Base-by-base conservation (phyloP, 2,888 invertebrate species). In the Macropis europaea region DNA sequence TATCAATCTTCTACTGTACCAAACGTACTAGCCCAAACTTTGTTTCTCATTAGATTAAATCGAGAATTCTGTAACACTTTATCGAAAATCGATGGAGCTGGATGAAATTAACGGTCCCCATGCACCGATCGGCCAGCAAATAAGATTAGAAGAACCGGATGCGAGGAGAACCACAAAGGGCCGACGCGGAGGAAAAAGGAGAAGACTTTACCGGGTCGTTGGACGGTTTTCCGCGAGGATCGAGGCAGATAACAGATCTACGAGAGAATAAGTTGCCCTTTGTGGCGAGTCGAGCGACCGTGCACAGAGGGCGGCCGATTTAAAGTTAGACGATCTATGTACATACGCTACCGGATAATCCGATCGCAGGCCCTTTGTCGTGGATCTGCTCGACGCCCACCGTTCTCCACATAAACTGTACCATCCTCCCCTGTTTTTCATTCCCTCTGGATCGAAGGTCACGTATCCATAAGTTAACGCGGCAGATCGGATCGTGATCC, bases 221-320 rank as follows among this genome's bases (percentile, higher is more conserved):
- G 82, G 72, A 74, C 81, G 82, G 73, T 82, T 82, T 82, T 82
- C 76, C 76, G 73, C 74, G 50, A 79, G 70, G 73, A 82, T 81
- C 77, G 68, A 63, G 66, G 56, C 71, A 82, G 82, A 82, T 82
- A 82, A 70, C 76, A 73, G 79, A 82, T 81, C 76, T 67, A 68
- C 67, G 73, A 75, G 70, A 82, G 76, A 76, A 82, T 74, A 75
- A 79, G 62, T 75, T 73, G 34, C 67, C 81, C 70, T 77, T 77
- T 82, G 73, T 77, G 62, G 66, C 40, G 61, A 34, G 42, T 60
- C 64, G 74, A 67, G 67, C 71, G 62, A 66, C 43, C 77, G 72
- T 71, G 22, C 15, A 7, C 32, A 4, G 43, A 42, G 59, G 54
- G 32, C 56, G 32, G 76, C 62, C 75, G 79, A 77, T 80, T 80